phyloP scores from a whole-genome alignment of 2,797 vertebrate genomes.

The Pelodytes ibericus region DNA sequence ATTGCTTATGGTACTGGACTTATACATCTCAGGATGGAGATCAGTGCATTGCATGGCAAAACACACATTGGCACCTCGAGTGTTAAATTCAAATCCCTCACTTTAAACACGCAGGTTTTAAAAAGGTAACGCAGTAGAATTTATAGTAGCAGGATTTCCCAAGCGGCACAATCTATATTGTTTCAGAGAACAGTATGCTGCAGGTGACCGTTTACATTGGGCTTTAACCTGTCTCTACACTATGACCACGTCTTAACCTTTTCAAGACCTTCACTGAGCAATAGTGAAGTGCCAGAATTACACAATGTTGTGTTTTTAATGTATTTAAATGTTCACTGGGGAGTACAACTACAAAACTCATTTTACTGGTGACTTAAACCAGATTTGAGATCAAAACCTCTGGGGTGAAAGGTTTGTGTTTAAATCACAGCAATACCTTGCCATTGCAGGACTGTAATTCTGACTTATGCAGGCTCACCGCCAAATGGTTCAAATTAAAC shows the following conservation, averaged over 20 bases:
- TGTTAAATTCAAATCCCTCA: too few relatives aligned
- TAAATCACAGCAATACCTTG: constrained; percentile 47
- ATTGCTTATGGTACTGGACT: too few relatives aligned
- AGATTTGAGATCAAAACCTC: constrained; percentile 39
- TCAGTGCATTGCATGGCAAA: too few relatives aligned
- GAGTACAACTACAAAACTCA: constrained; percentile 2
- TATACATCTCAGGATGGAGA: too few relatives aligned
- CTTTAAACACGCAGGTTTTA: too few relatives aligned
- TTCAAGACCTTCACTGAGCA: neutral
- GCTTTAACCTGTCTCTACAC: neutral
- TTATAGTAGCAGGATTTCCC: neutral
- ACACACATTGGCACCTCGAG: too few relatives aligned
- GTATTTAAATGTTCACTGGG: constrained; percentile 6
- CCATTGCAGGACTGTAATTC: constrained; percentile 43
- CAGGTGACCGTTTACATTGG: neutral
- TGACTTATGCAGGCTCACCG: constrained; percentile 53
- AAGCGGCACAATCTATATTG: neutral
- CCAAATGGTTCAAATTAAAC: constrained; percentile 58
- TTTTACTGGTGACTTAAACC: constrained; percentile 39
- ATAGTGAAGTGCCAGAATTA: constrained; percentile 5
- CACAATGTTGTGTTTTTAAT: constrained; percentile 9
- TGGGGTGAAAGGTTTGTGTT: constrained; percentile 53
- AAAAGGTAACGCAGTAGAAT: too few relatives aligned
- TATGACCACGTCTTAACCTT: constrained; percentile 4
- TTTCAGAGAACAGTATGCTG: neutral